Evolutionary conservation across 2,888 invertebrate genomes (phyloP).

Genomic region (Pachydiplax longipennis): DNA sequence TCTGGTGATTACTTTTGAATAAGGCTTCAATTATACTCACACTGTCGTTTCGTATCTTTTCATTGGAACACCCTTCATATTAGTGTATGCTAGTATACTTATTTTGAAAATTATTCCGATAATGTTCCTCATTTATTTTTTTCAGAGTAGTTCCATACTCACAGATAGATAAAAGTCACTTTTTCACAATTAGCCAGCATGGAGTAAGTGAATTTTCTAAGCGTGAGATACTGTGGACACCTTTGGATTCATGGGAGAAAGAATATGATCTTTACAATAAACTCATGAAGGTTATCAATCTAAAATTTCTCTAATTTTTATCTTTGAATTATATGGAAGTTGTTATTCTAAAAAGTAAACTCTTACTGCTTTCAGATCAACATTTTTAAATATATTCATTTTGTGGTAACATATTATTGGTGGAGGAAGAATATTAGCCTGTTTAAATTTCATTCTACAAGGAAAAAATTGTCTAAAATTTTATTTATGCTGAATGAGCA

Average conservation of each 20-base stretch:
- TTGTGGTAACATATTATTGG: conserved; percentile 82
- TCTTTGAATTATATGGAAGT: neutral
- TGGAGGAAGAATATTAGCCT: conserved; percentile 79
- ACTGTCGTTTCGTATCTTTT: no score
- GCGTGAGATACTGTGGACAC: conserved; percentile 79
- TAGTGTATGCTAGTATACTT: neutral
- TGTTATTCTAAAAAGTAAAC: neutral
- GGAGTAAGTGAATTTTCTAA: conserved; percentile 81
- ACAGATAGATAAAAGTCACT: conserved; percentile 73
- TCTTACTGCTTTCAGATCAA: conserved; percentile 64
- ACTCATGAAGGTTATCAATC: conserved; percentile 69
- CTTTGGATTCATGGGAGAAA: conserved; percentile 79
- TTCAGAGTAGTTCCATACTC: conserved; percentile 76
- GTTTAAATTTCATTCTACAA: conserved; percentile 70
- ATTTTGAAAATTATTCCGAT: neutral
- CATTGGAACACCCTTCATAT: no score
- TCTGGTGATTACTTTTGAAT: no score
- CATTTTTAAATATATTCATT: conserved; percentile 71
- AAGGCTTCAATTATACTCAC: no score
- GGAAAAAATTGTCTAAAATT: conserved; percentile 69
- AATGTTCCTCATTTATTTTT: conserved; percentile 49
- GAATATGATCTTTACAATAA: conserved; percentile 82
- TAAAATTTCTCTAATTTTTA: neutral
- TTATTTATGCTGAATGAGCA: conserved; percentile 78
- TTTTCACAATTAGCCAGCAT: conserved; percentile 80